phyloP scores from a whole-genome alignment of 2,113 vertebrate species.

The Lynx canadensis region DNA sequence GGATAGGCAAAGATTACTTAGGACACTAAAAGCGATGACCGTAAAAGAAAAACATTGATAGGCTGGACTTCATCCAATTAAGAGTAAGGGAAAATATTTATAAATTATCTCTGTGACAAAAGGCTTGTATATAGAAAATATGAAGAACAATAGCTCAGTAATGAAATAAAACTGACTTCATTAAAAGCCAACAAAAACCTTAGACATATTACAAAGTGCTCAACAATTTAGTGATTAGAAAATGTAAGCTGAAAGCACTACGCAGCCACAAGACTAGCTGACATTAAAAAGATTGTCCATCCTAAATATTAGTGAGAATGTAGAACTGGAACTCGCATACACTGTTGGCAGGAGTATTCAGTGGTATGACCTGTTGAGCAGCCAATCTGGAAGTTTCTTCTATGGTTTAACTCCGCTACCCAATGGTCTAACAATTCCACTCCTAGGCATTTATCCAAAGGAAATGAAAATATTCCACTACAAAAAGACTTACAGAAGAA shows the following conservation, averaged over 20 bases:
- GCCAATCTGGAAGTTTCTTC: background rate
- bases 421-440: background rate
- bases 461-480: slow-evolving; percentile 21
- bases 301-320: background rate
- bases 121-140: background rate
- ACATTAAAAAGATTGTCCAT: background rate
- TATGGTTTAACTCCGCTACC: background rate
- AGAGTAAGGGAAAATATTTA: background rate
- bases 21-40: background rate
- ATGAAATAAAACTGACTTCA: background rate
- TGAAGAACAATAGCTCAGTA: background rate
- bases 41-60: background rate
- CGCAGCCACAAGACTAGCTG: background rate
- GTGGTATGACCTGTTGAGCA: background rate
- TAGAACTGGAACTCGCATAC: background rate
- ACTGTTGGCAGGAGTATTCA: background rate
- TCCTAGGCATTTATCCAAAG: background rate
- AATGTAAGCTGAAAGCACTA: background rate
- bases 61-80: background rate
- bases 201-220: background rate
- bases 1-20: background rate
- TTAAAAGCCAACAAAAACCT: background rate
- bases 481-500: background rate
- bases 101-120: background rate
- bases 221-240: background rate